phyloP scores from a whole-genome alignment of 2,113 vertebrate genomes.

The Pygoscelis antarcticus region DNA sequence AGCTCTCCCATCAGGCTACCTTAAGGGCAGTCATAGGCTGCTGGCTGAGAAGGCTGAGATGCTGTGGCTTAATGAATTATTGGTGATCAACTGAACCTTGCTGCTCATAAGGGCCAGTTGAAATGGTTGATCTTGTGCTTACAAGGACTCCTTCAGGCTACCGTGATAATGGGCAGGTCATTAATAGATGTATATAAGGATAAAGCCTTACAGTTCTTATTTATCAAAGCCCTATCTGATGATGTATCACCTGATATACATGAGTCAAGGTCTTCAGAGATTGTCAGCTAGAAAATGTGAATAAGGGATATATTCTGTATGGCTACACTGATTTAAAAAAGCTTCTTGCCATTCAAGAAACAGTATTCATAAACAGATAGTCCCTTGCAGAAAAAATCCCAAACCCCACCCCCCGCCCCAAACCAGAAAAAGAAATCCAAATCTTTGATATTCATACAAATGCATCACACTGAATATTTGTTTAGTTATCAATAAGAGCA shows the following conservation, averaged over 20 bases:
- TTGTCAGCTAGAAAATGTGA: not conserved
- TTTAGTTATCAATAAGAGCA: not conserved
- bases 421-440: not conserved
- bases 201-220: not conserved
- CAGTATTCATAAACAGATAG: not conserved
- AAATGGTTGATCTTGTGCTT: not conserved
- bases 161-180: not conserved
- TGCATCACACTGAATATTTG: not conserved
- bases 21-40: not conserved
- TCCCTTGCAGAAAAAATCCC: not conserved
- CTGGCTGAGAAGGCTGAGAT: not conserved
- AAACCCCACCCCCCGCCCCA: fast-evolving
- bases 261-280: not conserved
- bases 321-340: not conserved
- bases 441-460: not conserved
- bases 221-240: not conserved
- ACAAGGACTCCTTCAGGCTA: not conserved
- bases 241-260: not conserved
- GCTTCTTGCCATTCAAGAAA: not conserved
- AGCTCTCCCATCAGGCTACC: not conserved
- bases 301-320: not conserved
- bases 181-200: not conserved
- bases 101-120: not conserved
- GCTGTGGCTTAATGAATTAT: not conserved
- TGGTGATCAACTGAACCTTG: not conserved